Evolutionary conservation across 2,113 vertebrate species (phyloP).

Genomic region (Cygnus atratus): DNA sequence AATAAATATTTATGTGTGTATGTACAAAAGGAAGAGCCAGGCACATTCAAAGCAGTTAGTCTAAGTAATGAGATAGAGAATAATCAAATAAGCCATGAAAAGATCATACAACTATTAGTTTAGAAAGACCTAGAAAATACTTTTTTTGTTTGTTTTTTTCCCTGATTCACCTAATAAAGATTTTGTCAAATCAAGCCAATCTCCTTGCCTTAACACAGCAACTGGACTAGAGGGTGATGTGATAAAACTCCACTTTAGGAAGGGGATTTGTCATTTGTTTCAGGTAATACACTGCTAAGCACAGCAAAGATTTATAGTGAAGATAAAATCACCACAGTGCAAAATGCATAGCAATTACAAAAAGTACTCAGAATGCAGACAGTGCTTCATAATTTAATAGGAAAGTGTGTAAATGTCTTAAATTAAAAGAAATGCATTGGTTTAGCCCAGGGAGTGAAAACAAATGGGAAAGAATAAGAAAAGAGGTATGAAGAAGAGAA

Average conservation of each 20-base stretch:
- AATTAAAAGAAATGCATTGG: background rate
- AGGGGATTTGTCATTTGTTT: background rate
- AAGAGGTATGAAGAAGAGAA: background rate
- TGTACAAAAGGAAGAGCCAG: background rate
- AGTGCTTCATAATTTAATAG: background rate
- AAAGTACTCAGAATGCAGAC: background rate
- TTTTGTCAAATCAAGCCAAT: background rate
- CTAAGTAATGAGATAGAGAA: background rate
- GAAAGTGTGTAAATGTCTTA: background rate
- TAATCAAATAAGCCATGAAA: background rate
- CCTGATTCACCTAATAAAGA: background rate
- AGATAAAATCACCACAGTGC: background rate
- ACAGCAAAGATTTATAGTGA: background rate
- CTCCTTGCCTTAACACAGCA: background rate
- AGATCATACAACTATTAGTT: background rate
- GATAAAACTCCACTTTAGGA: background rate
- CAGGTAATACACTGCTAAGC: background rate
- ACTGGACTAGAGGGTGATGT: background rate
- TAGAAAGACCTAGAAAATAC: background rate
- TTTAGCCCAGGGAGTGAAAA: background rate
- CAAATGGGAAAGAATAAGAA: background rate
- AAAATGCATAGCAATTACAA: background rate
- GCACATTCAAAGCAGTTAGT: background rate
- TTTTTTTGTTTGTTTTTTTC: background rate
- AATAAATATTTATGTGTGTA: background rate